Evolutionary conservation across 1,140 invertebrate species (phyloP), one percentile per base, ranked within the genome.

Genomic region (Cotesia glomerata): DNA sequence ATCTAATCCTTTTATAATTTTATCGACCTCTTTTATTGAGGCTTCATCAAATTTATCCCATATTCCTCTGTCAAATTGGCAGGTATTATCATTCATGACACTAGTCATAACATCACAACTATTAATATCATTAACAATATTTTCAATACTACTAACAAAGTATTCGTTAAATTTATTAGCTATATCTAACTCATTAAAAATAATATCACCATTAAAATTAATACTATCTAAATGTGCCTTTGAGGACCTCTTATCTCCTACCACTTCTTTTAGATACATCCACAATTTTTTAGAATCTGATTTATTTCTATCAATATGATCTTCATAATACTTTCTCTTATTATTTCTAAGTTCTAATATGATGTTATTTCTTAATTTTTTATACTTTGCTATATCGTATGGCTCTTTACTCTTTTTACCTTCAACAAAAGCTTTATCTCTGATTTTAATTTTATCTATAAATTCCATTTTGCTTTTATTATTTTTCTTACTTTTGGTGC

Each of bases 401-500:
- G 5, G 39, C 7, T 45, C 39, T 45, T 45, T 45, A 45, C 5
- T 45, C 7, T 45, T 45, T 45, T 45, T 45, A 8, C 39, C 39
- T 7, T 45, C 5, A 45, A 45, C 0, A 45, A 45, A 62, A 26
- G 59, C 18, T 62, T 13, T 62, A 7, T 62, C 59, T 26, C 59
- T 62, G 5, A 18, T 1, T 26, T 4, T 26, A 0, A 26, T 62
- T 35, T 26, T 35, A 62, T 62, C n/a, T 32, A 26, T 3, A 26
- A 35, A 13, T 62, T 35, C 59, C 59, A 62, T 36, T 64, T 34
- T 36, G 34, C 34, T 39, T 64, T 64, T n/a, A 64, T 64, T 16
- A 64, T 39, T 36, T 64, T 64, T 64, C 0, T 64, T 0, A 11
- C 13, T 16, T 7, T 34, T 14, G 62, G 62, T 9, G 62, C 36